These are phyloP conservation scores for Noctilio leporinus DNA, from an alignment of 2,113 vertebrate species.

Conservation along the genomic window DNA sequence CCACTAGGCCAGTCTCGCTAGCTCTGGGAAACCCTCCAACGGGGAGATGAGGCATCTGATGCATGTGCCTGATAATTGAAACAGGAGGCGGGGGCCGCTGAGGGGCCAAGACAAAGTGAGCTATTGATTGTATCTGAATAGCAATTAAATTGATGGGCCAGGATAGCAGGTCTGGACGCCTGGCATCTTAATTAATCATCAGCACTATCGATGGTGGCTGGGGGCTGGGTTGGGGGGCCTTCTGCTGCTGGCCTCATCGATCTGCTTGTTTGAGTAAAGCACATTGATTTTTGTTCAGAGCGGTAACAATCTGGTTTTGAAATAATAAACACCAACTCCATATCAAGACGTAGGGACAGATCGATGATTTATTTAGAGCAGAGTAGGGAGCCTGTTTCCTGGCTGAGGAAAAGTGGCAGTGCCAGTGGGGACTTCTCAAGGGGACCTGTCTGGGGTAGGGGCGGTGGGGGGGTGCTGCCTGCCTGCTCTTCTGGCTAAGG, in stretches of 20 bases:
- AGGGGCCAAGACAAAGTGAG: slow-evolving; percentile 60
- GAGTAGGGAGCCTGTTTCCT: slow-evolving; percentile 42
- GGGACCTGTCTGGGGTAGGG: too few relatives aligned
- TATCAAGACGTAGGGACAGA: slow-evolving; percentile 50
- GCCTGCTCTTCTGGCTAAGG: background rate
- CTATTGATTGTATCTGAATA: slow-evolving; percentile 70
- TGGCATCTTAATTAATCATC: slow-evolving; percentile 80
- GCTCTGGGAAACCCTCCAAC: slow-evolving; percentile 66
- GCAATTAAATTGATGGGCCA: slow-evolving; percentile 75
- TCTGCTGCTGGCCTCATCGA: slow-evolving; percentile 64
- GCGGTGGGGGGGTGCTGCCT: background rate
- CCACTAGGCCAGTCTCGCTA: accelerated
- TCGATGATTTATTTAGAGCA: slow-evolving; percentile 68
- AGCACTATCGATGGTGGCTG: slow-evolving; percentile 61
- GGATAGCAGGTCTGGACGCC: slow-evolving; percentile 62
- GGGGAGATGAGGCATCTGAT: slow-evolving; percentile 66
- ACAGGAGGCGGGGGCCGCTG: slow-evolving; percentile 64
- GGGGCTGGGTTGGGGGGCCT: background rate
- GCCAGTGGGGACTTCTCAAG: background rate
- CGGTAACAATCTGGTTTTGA: slow-evolving; percentile 70
- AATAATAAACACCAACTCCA: slow-evolving; percentile 73
- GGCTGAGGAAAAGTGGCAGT: background rate
- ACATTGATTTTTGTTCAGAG: slow-evolving; percentile 73
- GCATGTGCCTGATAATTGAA: slow-evolving; percentile 73
- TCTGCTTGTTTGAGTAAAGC: slow-evolving; percentile 76